phyloP scores from a whole-genome alignment of 23 tunicate species.

The Halocynthia aurantium region DNA sequence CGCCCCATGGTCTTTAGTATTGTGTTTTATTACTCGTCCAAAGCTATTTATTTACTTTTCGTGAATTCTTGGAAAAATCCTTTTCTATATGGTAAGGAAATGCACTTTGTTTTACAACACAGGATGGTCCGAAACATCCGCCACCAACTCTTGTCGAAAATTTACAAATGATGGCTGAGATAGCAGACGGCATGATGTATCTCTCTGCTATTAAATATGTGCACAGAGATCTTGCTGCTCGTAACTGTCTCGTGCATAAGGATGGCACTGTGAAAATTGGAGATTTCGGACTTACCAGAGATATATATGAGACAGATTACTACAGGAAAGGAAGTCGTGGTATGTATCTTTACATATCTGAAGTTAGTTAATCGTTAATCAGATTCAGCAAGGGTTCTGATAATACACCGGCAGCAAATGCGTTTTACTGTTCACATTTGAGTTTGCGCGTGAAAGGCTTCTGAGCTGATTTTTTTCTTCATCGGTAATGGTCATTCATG shows the following conservation, averaged over 20 bases:
- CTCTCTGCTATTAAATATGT: constrained; percentile 70
- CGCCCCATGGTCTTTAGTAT: too few species aligned
- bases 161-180: constrained; percentile 86
- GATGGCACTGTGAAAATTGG: constrained; percentile 79
- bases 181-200: constrained; percentile 93
- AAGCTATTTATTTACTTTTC: too few species aligned
- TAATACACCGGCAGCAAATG: too few species aligned
- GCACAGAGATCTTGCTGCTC: constrained; percentile 85
- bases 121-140: neutral
- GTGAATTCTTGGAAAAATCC: too few species aligned
- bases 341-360: neutral
- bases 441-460: too few species aligned
- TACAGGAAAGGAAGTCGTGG: constrained; percentile 84
- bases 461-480: too few species aligned
- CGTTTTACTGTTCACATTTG: too few species aligned
- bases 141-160: constrained; percentile 53
- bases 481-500: too few species aligned
- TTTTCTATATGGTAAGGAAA: too few species aligned
- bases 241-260: constrained; percentile 79
- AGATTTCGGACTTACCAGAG: constrained; percentile 84
- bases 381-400: too few species aligned
- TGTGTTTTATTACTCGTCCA: too few species aligned
- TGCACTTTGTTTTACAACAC: neutral
- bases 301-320: constrained; percentile 87
- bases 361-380: too few species aligned